Base-by-base conservation (phyloP, 2,888 invertebrate species). In the Myopa tessellatipennis region DNA sequence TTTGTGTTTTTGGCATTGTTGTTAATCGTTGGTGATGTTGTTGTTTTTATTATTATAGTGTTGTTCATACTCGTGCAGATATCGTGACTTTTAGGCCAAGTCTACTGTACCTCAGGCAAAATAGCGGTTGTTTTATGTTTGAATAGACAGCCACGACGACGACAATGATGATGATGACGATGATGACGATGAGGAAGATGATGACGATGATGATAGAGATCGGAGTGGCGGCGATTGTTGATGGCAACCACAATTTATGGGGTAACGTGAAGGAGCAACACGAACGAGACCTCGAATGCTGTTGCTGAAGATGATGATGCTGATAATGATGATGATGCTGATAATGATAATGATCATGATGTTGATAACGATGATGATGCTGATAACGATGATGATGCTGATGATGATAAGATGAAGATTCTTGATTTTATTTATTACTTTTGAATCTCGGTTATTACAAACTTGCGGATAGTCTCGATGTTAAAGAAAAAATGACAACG, bases 81-180 rank as follows among this genome's bases (percentile, higher is more conserved):
- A 40, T 45, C 50, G 65, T 65, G 14, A 38, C 52, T 63, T 74
- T 74, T 67, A 67, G 74, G 74, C 74, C 74, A 67, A 50, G 74
- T 74, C 74, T 74, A n/a, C 74, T 52, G 10, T 36, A 38, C 74
- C 50, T 8, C 34, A 52, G 74, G 63, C 61, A 63, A 73, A 50
- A 36, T 73, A 73, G 73, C 65, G 65, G 74, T 74, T 74, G 40
- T 71, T 71, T 58, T 71, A 71, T 58, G 58, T 71, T 52, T 58
- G n/a, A 70, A 52, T 70, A 55, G 36, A 65, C 65, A 40, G 40
- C 65, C 45, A 60, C 38, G 18, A 60, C 67, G 16, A 72, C 69
- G 50, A 10, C 45, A 10, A 3, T 45, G 7, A 10, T 45, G 45
- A 45, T 45, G 45, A 45, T 45, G 40, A 26, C 14, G n/a, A 5